Evolutionary conservation across 2,888 invertebrate species (phyloP), one percentile per base, ranked within the genome.

Genomic region (Andrena bicolor): DNA sequence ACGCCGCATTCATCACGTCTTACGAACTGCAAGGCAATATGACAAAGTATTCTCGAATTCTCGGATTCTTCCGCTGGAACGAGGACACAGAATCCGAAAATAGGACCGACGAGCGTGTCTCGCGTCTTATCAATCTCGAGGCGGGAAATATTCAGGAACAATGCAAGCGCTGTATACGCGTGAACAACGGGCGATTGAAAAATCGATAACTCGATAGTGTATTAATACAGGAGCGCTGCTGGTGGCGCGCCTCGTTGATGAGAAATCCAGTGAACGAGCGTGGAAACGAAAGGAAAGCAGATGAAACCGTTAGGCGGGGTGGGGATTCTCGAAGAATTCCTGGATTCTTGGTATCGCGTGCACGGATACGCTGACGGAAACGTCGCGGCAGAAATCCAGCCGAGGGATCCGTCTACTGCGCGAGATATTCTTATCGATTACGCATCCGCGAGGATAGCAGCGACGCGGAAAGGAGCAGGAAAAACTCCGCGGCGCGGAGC

Each of bases 131-230:
- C 72, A 76, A 72, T 69, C 63, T 13, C 26, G 49, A 28, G 26
- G 35, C 68, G 2, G 53, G 26, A 20, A 51, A 61, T 63, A 48
- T 20, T 30, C 69, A 41, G 41, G 61, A 76, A 69, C 61, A 69
- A 76, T 69, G 65, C 30, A 13, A 10, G 41, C 6, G 28, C 71
- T 13, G 23, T 32, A 76, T 76, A 26, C 53, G 48, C n/a, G 5
- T 1, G 32, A 65, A 32, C 51, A 51, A 77, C 26, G 51, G 3
- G 20, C 60, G 65, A 80, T 72, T 61, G 78, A 61, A 78, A 61
- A 72, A 53, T 78, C 79, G 79, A 72, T 80, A 72, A 80, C 51
- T 32, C 60, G 79, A 79, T 64, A 10, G 48, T 56, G 49, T 35
- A 49, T 63, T 80, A 73, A 79, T 60, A 53, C 56, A 41, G 48